Conservation (phyloP, 2,888 invertebrate genomes). For the Netelia virgata region DNA sequence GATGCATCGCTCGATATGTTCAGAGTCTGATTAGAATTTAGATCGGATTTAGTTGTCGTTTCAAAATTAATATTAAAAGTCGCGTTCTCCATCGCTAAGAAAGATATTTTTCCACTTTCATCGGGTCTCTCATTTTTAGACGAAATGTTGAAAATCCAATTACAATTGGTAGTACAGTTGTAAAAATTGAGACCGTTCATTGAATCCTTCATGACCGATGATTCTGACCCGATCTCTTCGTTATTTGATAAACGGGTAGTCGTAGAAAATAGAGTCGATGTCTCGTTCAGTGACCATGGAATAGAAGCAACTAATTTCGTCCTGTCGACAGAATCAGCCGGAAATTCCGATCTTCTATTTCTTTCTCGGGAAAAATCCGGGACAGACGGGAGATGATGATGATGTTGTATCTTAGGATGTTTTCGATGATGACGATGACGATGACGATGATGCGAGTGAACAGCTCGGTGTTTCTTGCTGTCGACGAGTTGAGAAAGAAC, state of each 20-base stretch:
- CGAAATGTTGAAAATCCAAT: background rate
- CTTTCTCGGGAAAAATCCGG: slow-evolving; percentile 16
- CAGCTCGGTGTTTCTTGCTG: slow-evolving; percentile 56
- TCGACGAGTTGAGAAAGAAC: slow-evolving; percentile 42
- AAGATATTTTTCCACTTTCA: background rate
- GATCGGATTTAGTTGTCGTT: background rate
- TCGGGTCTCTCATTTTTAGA: background rate
- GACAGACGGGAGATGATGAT: slow-evolving; percentile 47
- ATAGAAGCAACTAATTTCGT: background rate
- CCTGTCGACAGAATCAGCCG: background rate
- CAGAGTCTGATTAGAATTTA: background rate
- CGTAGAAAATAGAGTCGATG: background rate
- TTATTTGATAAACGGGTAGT: slow-evolving; percentile 5
- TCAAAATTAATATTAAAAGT: background rate
- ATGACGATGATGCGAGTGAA: slow-evolving; percentile 47
- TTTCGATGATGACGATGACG: slow-evolving; percentile 35
- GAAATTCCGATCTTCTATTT: slow-evolving; percentile 32
- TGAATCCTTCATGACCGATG: background rate
- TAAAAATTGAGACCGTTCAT: background rate
- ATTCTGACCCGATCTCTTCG: background rate
- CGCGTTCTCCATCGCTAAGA: background rate
- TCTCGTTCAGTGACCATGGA: slow-evolving; percentile 3
- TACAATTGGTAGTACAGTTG: background rate
- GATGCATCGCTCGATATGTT: background rate
- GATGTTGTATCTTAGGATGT: slow-evolving; percentile 34